phyloP scores from a whole-genome alignment of 1,140 invertebrate genomes.

The Cydia splendana region DNA sequence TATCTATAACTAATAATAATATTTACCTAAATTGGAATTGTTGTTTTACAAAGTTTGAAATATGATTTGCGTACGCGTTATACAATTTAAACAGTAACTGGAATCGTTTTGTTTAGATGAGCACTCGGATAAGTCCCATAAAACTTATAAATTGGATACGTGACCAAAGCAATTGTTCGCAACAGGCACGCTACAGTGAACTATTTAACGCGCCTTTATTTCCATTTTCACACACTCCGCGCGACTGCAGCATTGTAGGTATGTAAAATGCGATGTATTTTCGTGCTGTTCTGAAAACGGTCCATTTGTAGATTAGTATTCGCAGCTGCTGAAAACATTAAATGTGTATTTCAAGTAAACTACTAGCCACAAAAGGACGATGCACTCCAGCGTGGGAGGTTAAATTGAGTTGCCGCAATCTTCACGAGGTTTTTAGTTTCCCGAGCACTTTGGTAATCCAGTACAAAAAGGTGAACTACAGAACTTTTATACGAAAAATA shows the following conservation, averaged over 20 bases:
- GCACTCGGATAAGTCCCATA: background rate
- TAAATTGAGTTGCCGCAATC: background rate
- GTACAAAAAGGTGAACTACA: no score
- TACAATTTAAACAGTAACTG: constrained; percentile 1
- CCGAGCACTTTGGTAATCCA: background rate
- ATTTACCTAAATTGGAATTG: background rate
- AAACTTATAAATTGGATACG: background rate
- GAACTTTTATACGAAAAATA: no score
- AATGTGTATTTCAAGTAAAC: background rate
- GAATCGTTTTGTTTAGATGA: background rate
- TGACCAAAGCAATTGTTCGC: background rate
- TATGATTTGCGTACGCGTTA: background rate
- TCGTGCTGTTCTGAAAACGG: background rate
- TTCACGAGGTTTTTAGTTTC: no score
- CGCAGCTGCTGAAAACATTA: no score
- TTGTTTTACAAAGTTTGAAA: background rate
- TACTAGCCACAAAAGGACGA: background rate
- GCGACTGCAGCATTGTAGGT: background rate
- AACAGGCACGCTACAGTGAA: no score
- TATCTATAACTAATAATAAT: background rate
- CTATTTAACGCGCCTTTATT: background rate
- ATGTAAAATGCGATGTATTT: background rate
- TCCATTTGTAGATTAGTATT: constrained; percentile 2
- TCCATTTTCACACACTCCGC: background rate
- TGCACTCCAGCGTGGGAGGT: background rate